Base-by-base conservation (phyloP, 2,113 vertebrate species). In the Micronisus gabar region DNA sequence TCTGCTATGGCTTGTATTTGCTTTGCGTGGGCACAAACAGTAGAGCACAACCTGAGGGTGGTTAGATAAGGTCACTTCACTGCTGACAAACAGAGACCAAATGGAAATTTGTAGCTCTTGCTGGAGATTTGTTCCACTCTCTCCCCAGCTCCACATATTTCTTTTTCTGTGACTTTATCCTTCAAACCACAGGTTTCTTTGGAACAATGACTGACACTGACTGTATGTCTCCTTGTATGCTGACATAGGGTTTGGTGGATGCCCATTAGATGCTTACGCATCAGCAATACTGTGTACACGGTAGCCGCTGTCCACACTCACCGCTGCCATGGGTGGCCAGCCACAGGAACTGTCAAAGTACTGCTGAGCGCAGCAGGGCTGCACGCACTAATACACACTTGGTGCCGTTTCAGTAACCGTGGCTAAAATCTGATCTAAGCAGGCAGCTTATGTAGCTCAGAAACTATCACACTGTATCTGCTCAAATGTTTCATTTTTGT, bases 261-360 rank as follows among this genome's bases (percentile, higher is more conserved):
- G 11, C 38, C 41, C 25, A 0, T 6, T 6, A 21, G 45, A 1
- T 27, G 71, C 45, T 58, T 6, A 3, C 15, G 15, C 55, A n/a
- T 25, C 71, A 56, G 80, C 30, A 15, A 4, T 2, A 5, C 45
- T 1, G 8, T 3, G 45, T 2, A 13, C 27, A 13, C 6, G 2
- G 48, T 0, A 22, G 59, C 47, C 5, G 7, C 23, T 70, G 15
- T 8, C 53, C 68, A 0, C 22, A 0, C 38, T 55, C 27, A 22
- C 19, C 1, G 3, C 70, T 29, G 76, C 68, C 12, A 2, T 0
- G 16, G 41, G 45, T 41, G 48, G 18, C 7, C 13, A 8, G 63
- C 20, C 66, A 6, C 6, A 1, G 81, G 66, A 8, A 12, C 25
- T 10, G 58, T 6, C 40, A 4, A 9, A 16, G 74, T 3, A 0